Percentiles rank a stretch among this genome's conserved stretches.
These are phyloP conservation scores for Melanotaenia boesemani DNA, from an alignment of 2,797 vertebrate genomes.

Conservation along the genomic window DNA sequence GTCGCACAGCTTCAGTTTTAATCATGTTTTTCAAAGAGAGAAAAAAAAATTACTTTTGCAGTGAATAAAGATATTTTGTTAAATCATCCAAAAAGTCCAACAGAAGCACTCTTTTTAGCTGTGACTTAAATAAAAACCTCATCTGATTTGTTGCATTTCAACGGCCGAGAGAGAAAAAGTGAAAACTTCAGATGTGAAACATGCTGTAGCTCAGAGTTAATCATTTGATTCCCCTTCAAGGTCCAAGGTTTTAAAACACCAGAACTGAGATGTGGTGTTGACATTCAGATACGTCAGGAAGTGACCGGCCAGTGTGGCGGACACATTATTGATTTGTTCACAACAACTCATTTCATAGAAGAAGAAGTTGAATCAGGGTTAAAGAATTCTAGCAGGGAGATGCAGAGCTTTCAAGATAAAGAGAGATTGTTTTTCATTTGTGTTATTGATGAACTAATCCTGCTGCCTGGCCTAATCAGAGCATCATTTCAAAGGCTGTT, in stretches of 20 bases:
- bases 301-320: conserved; percentile 5
- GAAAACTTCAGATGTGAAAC: not conserved
- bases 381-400: conserved; percentile 7
- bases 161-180: not conserved
- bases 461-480: conserved; percentile 45
- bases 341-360: conserved; percentile 5
- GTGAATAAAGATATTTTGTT: no score
- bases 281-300: conserved; percentile 24
- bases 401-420: not conserved
- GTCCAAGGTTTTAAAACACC: not conserved
- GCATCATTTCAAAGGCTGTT: conserved; percentile 48
- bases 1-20: no score
- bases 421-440: conserved; percentile 60
- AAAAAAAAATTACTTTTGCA: no score
- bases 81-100: no score
- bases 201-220: not conserved
- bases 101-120: no score
- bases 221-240: accelerated
- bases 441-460: conserved; percentile 63
- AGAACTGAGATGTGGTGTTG: not conserved
- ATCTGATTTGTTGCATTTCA: no score
- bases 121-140: not conserved
- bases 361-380: not conserved
- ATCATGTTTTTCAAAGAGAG: no score
- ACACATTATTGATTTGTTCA: conserved; percentile 31